phyloP scores from a whole-genome alignment of 2,888 invertebrate genomes.

The Agrotis exclamationis region DNA sequence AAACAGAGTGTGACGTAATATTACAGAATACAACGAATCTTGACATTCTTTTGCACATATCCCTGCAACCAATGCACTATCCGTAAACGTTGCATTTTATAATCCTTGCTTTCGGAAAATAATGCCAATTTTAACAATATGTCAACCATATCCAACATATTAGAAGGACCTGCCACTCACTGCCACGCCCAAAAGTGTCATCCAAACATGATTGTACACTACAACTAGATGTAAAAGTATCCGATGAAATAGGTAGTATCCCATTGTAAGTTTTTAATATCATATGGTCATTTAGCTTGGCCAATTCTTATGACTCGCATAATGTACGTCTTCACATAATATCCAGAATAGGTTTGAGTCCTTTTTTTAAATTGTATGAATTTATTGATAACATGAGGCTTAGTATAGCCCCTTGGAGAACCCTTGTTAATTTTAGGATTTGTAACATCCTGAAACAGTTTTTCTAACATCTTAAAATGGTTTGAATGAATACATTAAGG shows the following conservation, averaged over 20 bases:
- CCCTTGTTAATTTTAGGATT: not conserved
- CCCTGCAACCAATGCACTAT: constrained; percentile 88
- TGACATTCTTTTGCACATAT: constrained; percentile 86
- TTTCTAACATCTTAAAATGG: not conserved
- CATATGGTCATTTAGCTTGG: constrained; percentile 27
- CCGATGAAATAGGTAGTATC: constrained; percentile 34
- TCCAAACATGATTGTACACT: constrained; percentile 52
- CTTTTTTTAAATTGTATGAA: too few relatives aligned
- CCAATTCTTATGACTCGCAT: constrained; percentile 25
- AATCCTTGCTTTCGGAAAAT: constrained; percentile 88
- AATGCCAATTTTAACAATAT: constrained; percentile 89
- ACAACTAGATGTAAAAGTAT: constrained; percentile 37
- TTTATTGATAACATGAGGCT: constrained; percentile 1
- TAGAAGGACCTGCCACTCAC: constrained; percentile 62
- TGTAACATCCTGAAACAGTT: not conserved
- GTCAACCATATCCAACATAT: constrained; percentile 59
- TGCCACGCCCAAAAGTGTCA: constrained; percentile 55
- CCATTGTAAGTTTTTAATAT: constrained; percentile 26
- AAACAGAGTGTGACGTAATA: constrained; percentile 83
- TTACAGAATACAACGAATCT: constrained; percentile 82
- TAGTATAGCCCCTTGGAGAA: constrained; percentile 1
- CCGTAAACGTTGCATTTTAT: constrained; percentile 83
- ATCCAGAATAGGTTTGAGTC: too few relatives aligned
- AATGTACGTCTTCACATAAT: not conserved
- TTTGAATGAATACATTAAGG: not conserved